phyloP scores from a whole-genome alignment of 2,888 invertebrate genomes.

The Linnaemya tessellans region DNA sequence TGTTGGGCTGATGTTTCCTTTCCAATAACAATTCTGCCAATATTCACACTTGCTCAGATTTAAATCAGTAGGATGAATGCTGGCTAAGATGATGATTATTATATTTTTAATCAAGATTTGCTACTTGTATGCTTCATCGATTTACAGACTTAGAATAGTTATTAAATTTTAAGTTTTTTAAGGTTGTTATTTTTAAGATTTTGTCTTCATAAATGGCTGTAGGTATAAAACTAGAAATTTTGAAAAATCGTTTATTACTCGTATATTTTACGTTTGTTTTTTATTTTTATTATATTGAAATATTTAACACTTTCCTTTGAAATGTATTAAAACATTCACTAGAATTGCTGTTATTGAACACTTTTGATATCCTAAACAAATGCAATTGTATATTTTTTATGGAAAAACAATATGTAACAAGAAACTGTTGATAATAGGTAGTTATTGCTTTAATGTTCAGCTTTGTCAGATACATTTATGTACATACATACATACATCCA shows the following conservation, averaged over 20 bases:
- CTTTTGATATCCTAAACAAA: conserved; percentile 32
- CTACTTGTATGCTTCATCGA: conserved; percentile 38
- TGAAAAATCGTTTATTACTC: background rate
- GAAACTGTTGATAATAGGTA: conserved; percentile 8
- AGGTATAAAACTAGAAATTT: background rate
- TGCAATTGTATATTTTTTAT: conserved; percentile 1
- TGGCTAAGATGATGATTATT: background rate
- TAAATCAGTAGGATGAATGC: conserved; percentile 26
- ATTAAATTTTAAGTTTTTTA: conserved; percentile 31
- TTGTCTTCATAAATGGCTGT: background rate
- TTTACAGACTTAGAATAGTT: conserved; percentile 16
- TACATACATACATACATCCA: too few relatives aligned
- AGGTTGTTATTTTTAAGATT: conserved; percentile 22
- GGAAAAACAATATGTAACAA: conserved; percentile 6
- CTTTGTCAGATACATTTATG: background rate
- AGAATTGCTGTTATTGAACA: conserved; percentile 29
- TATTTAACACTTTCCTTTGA: conserved; percentile 11
- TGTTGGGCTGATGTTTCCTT: conserved; percentile 42
- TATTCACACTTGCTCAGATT: conserved; percentile 39
- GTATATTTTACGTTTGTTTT: conserved; percentile 3
- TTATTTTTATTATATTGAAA: background rate
- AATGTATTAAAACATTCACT: conserved; percentile 14
- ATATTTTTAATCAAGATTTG: background rate
- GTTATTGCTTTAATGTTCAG: conserved; percentile 25
- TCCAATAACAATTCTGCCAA: conserved; percentile 22